phyloP scores from a whole-genome alignment of 1,140 invertebrate genomes.

The Mizuhopecten yessoensis region DNA sequence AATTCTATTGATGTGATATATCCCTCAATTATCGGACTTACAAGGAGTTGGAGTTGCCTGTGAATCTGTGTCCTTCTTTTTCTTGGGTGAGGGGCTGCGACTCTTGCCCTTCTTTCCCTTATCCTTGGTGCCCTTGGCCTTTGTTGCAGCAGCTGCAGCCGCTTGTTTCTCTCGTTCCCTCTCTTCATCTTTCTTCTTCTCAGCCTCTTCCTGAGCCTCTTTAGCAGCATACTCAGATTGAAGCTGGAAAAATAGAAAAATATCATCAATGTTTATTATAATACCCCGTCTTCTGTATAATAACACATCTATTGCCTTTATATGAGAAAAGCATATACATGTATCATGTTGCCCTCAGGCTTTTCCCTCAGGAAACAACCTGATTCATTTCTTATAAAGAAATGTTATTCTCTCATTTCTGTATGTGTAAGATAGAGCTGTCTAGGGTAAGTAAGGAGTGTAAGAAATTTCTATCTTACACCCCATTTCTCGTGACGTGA shows the following conservation, averaged over 20 bases:
- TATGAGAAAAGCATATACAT: no score
- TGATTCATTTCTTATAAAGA: not conserved
- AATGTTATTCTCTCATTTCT: no score
- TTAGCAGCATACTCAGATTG: conserved; percentile 74
- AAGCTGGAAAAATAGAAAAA: conserved; percentile 65
- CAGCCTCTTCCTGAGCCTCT: conserved; percentile 82
- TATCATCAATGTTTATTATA: no score
- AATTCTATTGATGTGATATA: no score
- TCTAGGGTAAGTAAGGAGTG: no score
- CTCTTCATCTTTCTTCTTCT: conserved; percentile 74
- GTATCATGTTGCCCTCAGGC: not conserved
- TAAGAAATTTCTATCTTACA: no score
- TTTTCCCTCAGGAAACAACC: not conserved
- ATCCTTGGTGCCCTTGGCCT: conserved; percentile 67
- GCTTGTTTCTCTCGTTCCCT: conserved; percentile 76
- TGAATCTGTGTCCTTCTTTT: conserved; percentile 76
- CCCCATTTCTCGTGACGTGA: no score
- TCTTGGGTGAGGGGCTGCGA: conserved; percentile 80
- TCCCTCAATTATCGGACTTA: conserved; percentile 35
- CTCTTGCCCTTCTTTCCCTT: conserved; percentile 76
- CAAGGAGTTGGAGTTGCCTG: conserved; percentile 64
- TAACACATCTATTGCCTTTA: no score
- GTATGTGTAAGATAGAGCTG: no score
- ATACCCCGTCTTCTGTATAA: no score
- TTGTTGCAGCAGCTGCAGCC: conserved; percentile 68